phyloP scores from a whole-genome alignment of 1,140 invertebrate species.

The Philaenus spumarius region DNA sequence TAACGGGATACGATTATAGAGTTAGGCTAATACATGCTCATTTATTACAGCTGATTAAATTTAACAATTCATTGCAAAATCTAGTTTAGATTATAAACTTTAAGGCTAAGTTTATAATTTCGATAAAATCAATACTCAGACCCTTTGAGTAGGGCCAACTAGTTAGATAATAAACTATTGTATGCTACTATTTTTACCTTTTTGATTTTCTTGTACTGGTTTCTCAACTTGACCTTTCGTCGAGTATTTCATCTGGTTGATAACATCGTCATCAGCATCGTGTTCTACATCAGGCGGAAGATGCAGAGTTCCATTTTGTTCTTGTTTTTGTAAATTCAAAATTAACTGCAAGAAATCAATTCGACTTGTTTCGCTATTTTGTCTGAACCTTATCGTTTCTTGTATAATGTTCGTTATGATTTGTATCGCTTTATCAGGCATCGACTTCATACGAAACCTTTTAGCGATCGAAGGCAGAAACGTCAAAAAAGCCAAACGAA shows the following conservation, averaged over 20 bases:
- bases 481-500: conserved; percentile 4
- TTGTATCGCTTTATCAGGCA: conserved; percentile 23
- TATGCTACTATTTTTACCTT: neutral
- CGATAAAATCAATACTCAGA: neutral
- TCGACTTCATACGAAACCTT: neutral
- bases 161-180: neutral
- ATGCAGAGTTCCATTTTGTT: neutral
- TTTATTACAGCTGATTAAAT: too few relatives aligned
- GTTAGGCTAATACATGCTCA: too few relatives aligned
- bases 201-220: neutral
- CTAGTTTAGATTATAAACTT: too few relatives aligned
- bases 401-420: conserved; percentile 31
- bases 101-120: neutral
- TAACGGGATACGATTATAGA: too few relatives aligned
- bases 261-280: neutral
- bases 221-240: neutral
- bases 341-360: conserved; percentile 40
- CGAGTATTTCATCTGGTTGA: neutral
- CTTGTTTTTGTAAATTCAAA: conserved; percentile 25
- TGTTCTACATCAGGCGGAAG: neutral
- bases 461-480: conserved; percentile 2
- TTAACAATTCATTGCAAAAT: too few relatives aligned
- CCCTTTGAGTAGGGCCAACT: neutral
- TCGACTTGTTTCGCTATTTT: conserved; percentile 38
- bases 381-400: conserved; percentile 39